Evolutionary conservation across 1,140 invertebrate genomes (phyloP).

Genomic region (Philaenus spumarius): DNA sequence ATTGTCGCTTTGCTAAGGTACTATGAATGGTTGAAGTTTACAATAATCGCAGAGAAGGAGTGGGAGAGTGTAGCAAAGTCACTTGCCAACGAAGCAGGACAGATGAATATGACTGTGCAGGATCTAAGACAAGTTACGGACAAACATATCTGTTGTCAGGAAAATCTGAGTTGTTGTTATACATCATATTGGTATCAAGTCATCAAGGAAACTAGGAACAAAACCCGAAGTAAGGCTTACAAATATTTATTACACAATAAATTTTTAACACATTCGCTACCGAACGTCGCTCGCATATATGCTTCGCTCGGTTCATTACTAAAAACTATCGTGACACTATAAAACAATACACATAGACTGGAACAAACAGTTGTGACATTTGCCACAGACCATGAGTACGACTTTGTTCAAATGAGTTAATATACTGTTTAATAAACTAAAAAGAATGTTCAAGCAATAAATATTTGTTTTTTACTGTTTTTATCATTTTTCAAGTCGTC

Average conservation of each 20-base stretch:
- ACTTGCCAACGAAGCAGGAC: slow-evolving; percentile 59
- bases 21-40: slow-evolving; percentile 91
- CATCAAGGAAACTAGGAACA: slow-evolving; percentile 81
- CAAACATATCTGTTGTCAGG: slow-evolving; percentile 64
- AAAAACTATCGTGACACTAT: no score
- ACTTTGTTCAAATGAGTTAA: no score
- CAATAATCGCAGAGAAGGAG: slow-evolving; percentile 78
- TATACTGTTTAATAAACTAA: no score
- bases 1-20: slow-evolving; percentile 81
- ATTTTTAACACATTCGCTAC: no score
- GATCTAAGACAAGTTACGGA: slow-evolving; percentile 60
- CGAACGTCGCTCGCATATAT: no score
- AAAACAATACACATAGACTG: no score
- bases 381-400: no score
- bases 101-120: slow-evolving; percentile 74
- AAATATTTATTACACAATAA: background rate
- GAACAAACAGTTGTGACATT: no score
- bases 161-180: slow-evolving; percentile 62
- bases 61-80: slow-evolving; percentile 72
- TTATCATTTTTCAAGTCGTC: no score
- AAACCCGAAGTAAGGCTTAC: slow-evolving; percentile 72
- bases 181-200: slow-evolving; percentile 73
- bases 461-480: no score
- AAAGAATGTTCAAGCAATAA: no score
- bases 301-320: no score